Conservation (phyloP, 2,797 vertebrate genomes). For the Lithobates pipiens region DNA sequence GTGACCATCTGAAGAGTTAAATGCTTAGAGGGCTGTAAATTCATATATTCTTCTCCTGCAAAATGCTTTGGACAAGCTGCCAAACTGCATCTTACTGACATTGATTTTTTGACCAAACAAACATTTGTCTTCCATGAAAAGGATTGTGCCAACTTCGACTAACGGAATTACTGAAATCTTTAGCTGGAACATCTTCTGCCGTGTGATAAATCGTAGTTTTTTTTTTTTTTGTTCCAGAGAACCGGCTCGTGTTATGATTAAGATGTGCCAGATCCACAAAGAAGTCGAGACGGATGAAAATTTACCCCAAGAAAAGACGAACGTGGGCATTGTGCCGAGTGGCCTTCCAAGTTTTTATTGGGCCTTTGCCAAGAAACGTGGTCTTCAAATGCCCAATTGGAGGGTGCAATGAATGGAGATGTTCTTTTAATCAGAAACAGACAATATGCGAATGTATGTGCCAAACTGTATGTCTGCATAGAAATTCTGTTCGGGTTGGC, state of each 20-base stretch:
- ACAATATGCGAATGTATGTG: not conserved
- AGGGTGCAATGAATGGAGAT: slow-evolving; percentile 4
- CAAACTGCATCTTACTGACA: slow-evolving; percentile 24
- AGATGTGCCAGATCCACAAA: not conserved
- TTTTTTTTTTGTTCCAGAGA: not conserved
- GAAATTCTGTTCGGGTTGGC: not conserved
- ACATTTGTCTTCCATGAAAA: slow-evolving; percentile 38
- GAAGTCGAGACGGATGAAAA: not conserved
- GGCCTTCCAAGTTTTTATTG: not conserved
- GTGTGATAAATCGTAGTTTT: slow-evolving; percentile 20
- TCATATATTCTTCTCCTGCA: slow-evolving; percentile 21
- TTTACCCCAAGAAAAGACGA: not conserved
- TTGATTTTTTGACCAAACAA: slow-evolving; percentile 34
- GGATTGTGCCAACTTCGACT: slow-evolving; percentile 15
- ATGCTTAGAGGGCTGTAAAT: not conserved
- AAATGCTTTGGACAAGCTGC: slow-evolving; percentile 2
- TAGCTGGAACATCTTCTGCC: not conserved
- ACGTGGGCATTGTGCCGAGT: not conserved
- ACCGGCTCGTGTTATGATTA: not conserved
- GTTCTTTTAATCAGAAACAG: not conserved
- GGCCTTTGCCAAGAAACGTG: not conserved
- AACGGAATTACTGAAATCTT: slow-evolving; percentile 12
- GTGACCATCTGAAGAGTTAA: not conserved
- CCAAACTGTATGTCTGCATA: not conserved
- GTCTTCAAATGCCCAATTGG: not conserved